Percentiles rank a stretch among this genome's conserved stretches.
These are phyloP conservation scores for Typhlomys cinereus DNA, from an alignment of 2,113 vertebrate species.

Conservation along the genomic window DNA sequence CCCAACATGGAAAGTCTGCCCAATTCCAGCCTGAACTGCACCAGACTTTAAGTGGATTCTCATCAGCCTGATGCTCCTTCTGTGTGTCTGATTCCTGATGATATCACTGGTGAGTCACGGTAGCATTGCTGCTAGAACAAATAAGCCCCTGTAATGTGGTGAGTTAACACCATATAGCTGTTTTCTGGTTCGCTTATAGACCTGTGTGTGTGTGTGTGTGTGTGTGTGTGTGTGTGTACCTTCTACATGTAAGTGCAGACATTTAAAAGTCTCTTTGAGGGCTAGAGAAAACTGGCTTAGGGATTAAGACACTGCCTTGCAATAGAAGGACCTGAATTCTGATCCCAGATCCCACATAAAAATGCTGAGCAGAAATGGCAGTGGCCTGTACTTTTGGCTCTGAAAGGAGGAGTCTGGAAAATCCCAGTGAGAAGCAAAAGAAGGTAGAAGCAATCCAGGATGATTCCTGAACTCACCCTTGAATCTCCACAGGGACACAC, in stretches of 20 bases:
- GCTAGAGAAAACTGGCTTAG: too few relatives aligned
- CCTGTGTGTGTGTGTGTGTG: not conserved
- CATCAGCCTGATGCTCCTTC: not conserved
- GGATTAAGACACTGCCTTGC: too few relatives aligned
- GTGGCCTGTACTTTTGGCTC: too few relatives aligned
- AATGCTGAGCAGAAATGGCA: too few relatives aligned
- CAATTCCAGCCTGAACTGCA: not conserved
- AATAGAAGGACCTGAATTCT: too few relatives aligned
- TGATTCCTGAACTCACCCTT: too few relatives aligned
- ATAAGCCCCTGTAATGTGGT: not conserved
- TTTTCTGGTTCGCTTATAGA: conserved; percentile 9
- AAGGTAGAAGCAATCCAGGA: too few relatives aligned
- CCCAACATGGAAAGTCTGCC: not conserved
- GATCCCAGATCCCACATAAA: too few relatives aligned
- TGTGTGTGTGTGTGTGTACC: not conserved
- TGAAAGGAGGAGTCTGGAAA: too few relatives aligned
- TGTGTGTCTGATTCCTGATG: not conserved
- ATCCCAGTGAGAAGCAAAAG: too few relatives aligned
- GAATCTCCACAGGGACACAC: too few relatives aligned
- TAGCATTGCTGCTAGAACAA: not conserved
- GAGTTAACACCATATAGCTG: not conserved
- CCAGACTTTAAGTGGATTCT: not conserved
- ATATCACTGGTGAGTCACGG: not conserved
- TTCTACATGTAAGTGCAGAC: not conserved
- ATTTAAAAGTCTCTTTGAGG: conserved; percentile 25